Conservation (phyloP, 2,797 vertebrate genomes). For the Helicolenus hilgendorfi region DNA sequence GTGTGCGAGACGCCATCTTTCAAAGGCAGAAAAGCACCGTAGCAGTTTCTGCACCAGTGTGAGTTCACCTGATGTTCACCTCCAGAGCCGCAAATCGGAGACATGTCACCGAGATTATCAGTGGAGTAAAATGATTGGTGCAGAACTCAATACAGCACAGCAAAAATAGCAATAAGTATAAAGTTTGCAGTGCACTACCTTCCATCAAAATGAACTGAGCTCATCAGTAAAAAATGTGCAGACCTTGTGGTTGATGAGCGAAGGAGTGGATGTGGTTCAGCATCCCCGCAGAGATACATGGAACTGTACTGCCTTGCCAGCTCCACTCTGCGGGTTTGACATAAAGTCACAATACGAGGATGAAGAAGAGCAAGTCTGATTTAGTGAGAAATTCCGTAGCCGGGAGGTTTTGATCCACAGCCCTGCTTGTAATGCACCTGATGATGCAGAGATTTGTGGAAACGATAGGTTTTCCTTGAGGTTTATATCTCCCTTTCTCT, state of each 20-base stretch:
- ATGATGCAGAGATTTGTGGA: constrained; percentile 61
- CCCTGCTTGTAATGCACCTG: constrained; percentile 62
- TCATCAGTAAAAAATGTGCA: constrained; percentile 44
- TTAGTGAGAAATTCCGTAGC: constrained; percentile 51
- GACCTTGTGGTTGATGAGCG: constrained; percentile 38
- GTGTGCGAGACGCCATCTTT: neutral
- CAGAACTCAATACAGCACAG: constrained; percentile 44
- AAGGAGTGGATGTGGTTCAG: constrained; percentile 32
- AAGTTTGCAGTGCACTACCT: constrained; percentile 36
- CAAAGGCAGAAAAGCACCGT: constrained; percentile 12
- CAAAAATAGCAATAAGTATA: neutral
- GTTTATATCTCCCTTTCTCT: constrained; percentile 55
- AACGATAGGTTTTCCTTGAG: constrained; percentile 68
- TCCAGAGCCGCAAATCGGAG: constrained; percentile 32
- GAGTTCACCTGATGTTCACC: constrained; percentile 48
- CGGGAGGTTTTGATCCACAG: constrained; percentile 47
- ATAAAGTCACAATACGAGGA: constrained; percentile 46
- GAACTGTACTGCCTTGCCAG: constrained; percentile 10
- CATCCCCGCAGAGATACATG: constrained; percentile 7
- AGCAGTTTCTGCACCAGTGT: constrained; percentile 30
- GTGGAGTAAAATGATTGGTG: constrained; percentile 57
- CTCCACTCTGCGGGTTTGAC: constrained; percentile 22
- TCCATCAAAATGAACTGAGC: constrained; percentile 26
- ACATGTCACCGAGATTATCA: constrained; percentile 59
- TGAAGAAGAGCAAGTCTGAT: constrained; percentile 50